Percentiles rank a stretch among this genome's conserved stretches.
phyloP scores from a whole-genome alignment of 2,797 vertebrate species.

The Sebastolobus alascanus region DNA sequence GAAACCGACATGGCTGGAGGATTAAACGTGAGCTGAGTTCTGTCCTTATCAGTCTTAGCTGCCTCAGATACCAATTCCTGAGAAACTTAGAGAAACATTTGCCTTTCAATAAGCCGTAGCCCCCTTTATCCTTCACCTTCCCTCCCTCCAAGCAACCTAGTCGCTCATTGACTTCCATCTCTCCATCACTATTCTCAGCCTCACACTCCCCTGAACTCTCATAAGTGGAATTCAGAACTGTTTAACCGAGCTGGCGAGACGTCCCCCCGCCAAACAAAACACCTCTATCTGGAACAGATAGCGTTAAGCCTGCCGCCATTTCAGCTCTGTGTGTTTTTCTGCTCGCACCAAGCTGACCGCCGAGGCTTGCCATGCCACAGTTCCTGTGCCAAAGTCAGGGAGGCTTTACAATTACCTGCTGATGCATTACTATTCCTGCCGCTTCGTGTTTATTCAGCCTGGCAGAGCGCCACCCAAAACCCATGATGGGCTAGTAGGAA shows the following conservation, averaged over 20 bases:
- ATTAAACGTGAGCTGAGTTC: slow-evolving; percentile 4
- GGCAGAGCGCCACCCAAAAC: slow-evolving; percentile 72
- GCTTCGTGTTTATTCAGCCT: slow-evolving; percentile 71
- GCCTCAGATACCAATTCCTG: slow-evolving; percentile 13
- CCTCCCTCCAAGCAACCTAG: background rate
- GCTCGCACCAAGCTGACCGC: slow-evolving; percentile 29
- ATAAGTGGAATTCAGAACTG: slow-evolving; percentile 28
- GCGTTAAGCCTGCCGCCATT: slow-evolving; percentile 29
- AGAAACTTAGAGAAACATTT: slow-evolving; percentile 16
- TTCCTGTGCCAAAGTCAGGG: slow-evolving; percentile 34
- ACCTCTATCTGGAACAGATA: slow-evolving; percentile 29
- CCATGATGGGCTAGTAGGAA: slow-evolving; percentile 60
- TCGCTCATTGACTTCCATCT: slow-evolving; percentile 13
- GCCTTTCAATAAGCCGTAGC: background rate
- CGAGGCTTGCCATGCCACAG: slow-evolving; percentile 23
- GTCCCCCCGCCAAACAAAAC: slow-evolving; percentile 43
- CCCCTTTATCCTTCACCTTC: background rate
- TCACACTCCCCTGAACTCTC: slow-evolving; percentile 12
- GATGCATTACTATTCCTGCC: slow-evolving; percentile 61
- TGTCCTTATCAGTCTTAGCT: slow-evolving; percentile 26
- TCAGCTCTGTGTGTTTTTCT: slow-evolving; percentile 48
- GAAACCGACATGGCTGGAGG: slow-evolving; percentile 11
- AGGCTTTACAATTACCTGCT: slow-evolving; percentile 67
- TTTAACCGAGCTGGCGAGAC: slow-evolving; percentile 33
- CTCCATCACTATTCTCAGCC: slow-evolving; percentile 17